Conservation (phyloP, 53 echinoderm and acorn worm genomes). For the Temnopleurus reevesii region DNA sequence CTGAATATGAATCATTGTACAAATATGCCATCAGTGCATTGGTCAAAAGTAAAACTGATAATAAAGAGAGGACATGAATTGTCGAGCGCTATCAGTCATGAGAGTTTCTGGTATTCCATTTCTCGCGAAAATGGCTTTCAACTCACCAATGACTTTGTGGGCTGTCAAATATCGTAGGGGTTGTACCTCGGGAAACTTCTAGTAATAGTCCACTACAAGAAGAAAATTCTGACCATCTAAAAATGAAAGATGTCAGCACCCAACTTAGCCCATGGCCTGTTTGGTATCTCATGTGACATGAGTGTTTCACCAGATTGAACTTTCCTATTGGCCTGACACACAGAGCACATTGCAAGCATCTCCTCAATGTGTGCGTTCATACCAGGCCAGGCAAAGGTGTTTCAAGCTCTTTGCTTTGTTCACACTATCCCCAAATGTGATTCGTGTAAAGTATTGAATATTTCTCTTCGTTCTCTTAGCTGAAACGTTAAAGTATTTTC, state of each 20-base stretch:
- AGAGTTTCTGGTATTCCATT: slow-evolving; percentile 59
- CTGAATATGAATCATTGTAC: too few species aligned
- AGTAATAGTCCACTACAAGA: slow-evolving; percentile 64
- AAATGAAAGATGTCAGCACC: slow-evolving; percentile 58
- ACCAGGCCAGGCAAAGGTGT: slow-evolving; percentile 54
- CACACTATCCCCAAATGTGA: neutral
- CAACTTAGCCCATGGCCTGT: slow-evolving; percentile 63
- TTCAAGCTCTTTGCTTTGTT: neutral
- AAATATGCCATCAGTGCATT: too few species aligned
- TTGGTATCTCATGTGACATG: slow-evolving; percentile 49
- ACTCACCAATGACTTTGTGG: slow-evolving; percentile 49
- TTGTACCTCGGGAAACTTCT: slow-evolving; percentile 66
- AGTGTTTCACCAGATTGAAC: slow-evolving; percentile 61
- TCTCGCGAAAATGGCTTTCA: slow-evolving; percentile 66
- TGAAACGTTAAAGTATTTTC: too few species aligned
- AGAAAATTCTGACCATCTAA: slow-evolving; percentile 46
- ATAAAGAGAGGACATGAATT: slow-evolving; percentile 50
- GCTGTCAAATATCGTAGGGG: neutral
- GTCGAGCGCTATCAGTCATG: slow-evolving; percentile 65
- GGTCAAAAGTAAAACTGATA: too few species aligned
- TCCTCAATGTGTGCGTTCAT: slow-evolving; percentile 63
- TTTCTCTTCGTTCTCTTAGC: neutral
- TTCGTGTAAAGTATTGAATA: neutral
- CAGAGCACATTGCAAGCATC: slow-evolving; percentile 41
- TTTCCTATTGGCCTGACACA: neutral